Conservation (phyloP, 1,140 invertebrate species). For the Pomacea maculata region DNA sequence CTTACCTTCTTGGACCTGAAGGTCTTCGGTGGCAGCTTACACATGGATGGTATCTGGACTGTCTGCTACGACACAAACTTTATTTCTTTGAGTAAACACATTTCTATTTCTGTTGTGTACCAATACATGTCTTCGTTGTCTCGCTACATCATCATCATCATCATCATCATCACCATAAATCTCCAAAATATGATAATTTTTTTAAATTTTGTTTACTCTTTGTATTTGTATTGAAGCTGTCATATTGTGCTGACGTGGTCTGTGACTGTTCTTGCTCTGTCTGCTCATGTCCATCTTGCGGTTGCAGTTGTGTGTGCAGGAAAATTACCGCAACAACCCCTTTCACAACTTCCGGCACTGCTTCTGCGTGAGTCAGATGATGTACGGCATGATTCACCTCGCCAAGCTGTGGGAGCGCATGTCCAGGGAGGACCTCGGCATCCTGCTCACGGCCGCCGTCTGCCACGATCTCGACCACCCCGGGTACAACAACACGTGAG, state of each 20-base stretch:
- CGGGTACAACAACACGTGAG: conserved; percentile 68
- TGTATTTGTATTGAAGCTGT: no score
- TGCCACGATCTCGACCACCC: conserved; percentile 72
- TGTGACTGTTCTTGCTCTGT: background rate
- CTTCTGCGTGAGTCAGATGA: conserved; percentile 92
- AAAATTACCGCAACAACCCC: conserved; percentile 89
- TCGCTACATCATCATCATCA: background rate
- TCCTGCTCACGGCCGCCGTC: conserved; percentile 84
- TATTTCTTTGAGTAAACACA: no score
- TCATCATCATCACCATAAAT: no score
- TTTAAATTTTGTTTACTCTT: conserved; percentile 5
- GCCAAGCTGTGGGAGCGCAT: conserved; percentile 75
- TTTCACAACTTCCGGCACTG: conserved; percentile 92
- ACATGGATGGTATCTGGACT: no score
- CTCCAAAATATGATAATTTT: background rate
- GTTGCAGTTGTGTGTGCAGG: conserved; percentile 73
- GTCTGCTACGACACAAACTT: no score
- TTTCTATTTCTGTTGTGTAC: no score
- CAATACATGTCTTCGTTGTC: no score
- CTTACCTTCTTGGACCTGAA: no score
- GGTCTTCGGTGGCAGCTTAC: no score
- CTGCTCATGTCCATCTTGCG: background rate
- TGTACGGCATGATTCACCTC: conserved; percentile 70
- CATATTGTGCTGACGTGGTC: no score
- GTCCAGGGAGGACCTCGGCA: conserved; percentile 79